Evolutionary conservation across 2,113 vertebrate genomes (phyloP).

Genomic region (Misgurnus anguillicaudatus): DNA sequence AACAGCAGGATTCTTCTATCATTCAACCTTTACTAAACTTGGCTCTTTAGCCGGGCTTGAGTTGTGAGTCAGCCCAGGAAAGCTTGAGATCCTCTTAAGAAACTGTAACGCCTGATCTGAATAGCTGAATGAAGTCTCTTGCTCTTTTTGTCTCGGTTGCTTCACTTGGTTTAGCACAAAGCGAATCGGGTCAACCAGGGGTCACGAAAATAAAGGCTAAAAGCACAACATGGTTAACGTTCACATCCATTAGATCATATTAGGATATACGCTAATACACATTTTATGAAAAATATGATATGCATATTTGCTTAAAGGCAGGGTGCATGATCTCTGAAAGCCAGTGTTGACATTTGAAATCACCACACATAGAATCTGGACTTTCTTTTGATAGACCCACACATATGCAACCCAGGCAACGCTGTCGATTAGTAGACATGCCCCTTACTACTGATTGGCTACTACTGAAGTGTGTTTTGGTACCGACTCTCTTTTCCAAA

Average conservation of each 20-base stretch:
- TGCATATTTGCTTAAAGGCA: too few species aligned
- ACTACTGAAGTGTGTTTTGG: too few species aligned
- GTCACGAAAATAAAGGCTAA: not conserved
- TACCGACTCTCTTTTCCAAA: too few species aligned
- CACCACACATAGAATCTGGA: too few species aligned
- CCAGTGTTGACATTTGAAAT: too few species aligned
- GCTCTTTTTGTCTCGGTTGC: conserved; percentile 5
- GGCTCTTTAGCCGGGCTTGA: conserved; percentile 63
- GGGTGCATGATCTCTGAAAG: too few species aligned
- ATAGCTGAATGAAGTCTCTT: conserved; percentile 53
- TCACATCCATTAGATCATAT: not conserved
- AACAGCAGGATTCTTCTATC: conserved; percentile 62
- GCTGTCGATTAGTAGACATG: too few species aligned
- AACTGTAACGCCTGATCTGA: conserved; percentile 21
- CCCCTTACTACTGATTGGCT: too few species aligned
- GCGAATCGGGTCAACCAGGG: not conserved
- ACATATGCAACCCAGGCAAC: too few species aligned
- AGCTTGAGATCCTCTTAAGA: conserved; percentile 52
- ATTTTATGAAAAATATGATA: too few species aligned
- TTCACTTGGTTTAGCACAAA: conserved; percentile 21
- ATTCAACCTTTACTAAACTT: conserved; percentile 43
- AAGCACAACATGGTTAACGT: too few species aligned
- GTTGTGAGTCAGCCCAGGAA: conserved; percentile 55
- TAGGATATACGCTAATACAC: not conserved
- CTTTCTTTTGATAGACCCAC: too few species aligned